Percentiles rank a stretch among this genome's conserved stretches.
phyloP scores from a whole-genome alignment of 2,797 vertebrate species.

The Anniella stebbinsi region DNA sequence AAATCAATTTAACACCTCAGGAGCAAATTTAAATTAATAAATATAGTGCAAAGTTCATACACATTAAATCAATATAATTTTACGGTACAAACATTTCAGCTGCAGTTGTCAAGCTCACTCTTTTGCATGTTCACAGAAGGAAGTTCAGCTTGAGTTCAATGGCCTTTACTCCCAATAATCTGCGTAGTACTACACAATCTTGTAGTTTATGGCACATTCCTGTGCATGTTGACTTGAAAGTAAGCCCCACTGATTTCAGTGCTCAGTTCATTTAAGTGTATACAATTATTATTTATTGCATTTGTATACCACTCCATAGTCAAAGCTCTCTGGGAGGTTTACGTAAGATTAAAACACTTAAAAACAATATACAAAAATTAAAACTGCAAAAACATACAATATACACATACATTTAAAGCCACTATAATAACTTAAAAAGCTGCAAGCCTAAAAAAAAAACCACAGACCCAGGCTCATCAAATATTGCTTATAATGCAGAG shows the following conservation, averaged over 20 bases:
- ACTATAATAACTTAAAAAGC: too few species aligned
- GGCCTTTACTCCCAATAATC: neutral
- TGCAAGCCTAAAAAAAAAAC: too few species aligned
- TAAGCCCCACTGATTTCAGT: neutral
- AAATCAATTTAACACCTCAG: neutral
- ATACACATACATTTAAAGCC: too few species aligned
- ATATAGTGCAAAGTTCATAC: neutral
- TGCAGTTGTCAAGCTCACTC: neutral
- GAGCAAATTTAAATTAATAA: neutral
- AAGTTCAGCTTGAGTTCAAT: neutral
- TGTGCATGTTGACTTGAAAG: neutral
- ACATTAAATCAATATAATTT: neutral
- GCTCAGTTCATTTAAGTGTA: neutral
- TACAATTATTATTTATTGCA: too few species aligned
- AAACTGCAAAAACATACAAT: too few species aligned
- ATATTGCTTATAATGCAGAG: neutral
- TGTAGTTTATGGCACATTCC: neutral
- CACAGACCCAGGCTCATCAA: too few species aligned
- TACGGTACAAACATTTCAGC: neutral
- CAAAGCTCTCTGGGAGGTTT: too few species aligned
- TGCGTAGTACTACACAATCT: neutral
- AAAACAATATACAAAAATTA: too few species aligned
- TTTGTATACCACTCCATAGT: too few species aligned
- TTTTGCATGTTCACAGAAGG: neutral
- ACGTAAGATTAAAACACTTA: too few species aligned